Conservation (phyloP, 2,888 invertebrate species). For the Steinernema scapterisci region DNA sequence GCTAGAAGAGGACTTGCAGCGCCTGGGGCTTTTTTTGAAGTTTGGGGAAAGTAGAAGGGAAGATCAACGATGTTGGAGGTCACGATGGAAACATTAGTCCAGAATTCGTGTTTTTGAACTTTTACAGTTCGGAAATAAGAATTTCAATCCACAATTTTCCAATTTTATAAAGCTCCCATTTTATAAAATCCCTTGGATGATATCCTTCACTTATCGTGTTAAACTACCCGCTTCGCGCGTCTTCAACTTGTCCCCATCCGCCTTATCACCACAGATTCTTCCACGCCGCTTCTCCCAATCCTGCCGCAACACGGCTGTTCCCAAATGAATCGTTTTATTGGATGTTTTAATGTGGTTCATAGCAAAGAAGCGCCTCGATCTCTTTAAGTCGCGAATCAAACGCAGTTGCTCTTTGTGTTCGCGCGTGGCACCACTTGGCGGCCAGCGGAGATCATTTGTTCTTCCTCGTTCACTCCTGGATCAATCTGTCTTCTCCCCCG, state of each 20-base stretch:
- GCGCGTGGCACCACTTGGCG: background rate
- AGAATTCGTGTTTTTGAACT: no score
- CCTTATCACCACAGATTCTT: background rate
- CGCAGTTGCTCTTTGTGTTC: conserved; percentile 28
- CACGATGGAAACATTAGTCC: no score
- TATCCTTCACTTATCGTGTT: background rate
- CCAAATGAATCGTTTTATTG: conserved; percentile 28
- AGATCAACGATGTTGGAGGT: no score
- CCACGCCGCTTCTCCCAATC: background rate
- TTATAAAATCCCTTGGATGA: no score
- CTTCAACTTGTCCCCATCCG: background rate
- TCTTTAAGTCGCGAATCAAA: background rate
- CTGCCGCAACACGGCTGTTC: conserved; percentile 15
- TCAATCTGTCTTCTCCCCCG: no score
- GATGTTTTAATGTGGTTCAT: conserved; percentile 4
- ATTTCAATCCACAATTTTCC: no score
- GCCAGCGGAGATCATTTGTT: background rate
- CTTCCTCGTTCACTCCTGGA: background rate
- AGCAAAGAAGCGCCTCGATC: background rate
- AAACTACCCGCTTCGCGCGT: background rate
- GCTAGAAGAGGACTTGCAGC: no score
- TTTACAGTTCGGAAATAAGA: no score
- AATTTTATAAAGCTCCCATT: no score
- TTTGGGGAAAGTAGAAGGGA: background rate
- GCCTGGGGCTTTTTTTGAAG: background rate